A percentile compares a stretch with the other conserved stretches of the same genome.
phyloP scores from a whole-genome alignment of 1,140 invertebrate genomes.

The Asbolus verrucosus region DNA sequence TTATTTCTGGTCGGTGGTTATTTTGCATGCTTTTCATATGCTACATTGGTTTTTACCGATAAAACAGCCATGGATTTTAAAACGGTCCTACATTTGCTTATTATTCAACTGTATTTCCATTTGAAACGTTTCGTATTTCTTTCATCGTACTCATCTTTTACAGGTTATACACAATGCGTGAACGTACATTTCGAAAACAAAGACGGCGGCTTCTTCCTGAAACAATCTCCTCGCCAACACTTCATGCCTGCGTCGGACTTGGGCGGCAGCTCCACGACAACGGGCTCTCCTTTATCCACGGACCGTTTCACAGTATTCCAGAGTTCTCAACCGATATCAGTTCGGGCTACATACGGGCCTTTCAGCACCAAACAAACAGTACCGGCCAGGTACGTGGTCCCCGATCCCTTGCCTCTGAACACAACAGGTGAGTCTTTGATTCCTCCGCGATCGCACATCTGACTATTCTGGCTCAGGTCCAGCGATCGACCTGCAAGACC shows the following conservation, averaged over 20 bases:
- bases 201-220: constrained; percentile 89
- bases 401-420: constrained; percentile 74
- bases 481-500: constrained; percentile 74
- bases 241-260: constrained; percentile 66
- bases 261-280: constrained; percentile 32
- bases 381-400: constrained; percentile 88
- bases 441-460: too few relatives aligned
- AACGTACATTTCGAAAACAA: constrained; percentile 92
- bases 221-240: constrained; percentile 78
- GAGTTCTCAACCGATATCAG: constrained; percentile 86
- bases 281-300: constrained; percentile 74
- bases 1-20: too few relatives aligned
- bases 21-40: too few relatives aligned
- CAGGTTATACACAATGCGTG: constrained; percentile 69
- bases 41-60: too few relatives aligned
- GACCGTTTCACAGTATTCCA: constrained; percentile 91
- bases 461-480: constrained; percentile 62
- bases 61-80: too few relatives aligned
- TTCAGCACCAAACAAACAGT: constrained; percentile 94
- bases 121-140: too few relatives aligned
- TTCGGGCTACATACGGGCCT: constrained; percentile 90
- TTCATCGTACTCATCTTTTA: too few relatives aligned
- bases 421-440: constrained; percentile 54
- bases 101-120: too few relatives aligned
- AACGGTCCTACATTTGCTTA: too few relatives aligned